A percentile compares a stretch with the other conserved stretches of the same genome.
These are phyloP conservation scores for Parauchenoglanis ngamensis DNA, from an alignment of 2,797 vertebrate species.

Conservation along the genomic window DNA sequence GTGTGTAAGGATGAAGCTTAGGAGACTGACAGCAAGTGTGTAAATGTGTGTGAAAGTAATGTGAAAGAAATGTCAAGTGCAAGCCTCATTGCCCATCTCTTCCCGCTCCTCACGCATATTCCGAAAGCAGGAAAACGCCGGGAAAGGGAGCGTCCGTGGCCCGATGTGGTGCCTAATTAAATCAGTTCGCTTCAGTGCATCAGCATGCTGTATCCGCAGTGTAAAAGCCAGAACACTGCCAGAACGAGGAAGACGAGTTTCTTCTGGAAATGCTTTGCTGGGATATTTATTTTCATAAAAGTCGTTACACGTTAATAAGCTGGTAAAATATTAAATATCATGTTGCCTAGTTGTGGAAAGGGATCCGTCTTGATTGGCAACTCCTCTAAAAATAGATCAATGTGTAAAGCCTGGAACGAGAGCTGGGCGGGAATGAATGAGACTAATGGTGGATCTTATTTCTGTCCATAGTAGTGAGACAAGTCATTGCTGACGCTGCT, in stretches of 20 bases:
- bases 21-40: conserved; percentile 25
- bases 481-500: not conserved
- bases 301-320: not conserved
- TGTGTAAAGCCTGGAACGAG: not conserved
- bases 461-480: not conserved
- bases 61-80: conserved; percentile 46
- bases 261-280: not conserved
- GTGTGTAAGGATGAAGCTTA: conserved; percentile 17
- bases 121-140: not conserved
- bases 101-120: not conserved
- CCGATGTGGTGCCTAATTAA: conserved; percentile 73
- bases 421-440: not conserved
- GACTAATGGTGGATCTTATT: not conserved
- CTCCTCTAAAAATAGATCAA: not conserved
- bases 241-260: conserved; percentile 33
- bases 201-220: not conserved
- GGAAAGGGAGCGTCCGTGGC: conserved; percentile 50
- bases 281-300: not conserved
- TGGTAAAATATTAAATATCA: not conserved
- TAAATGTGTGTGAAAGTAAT: conserved; percentile 26
- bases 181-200: conserved; percentile 73
- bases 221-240: conserved; percentile 41
- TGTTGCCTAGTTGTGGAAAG: not conserved
- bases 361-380: not conserved
- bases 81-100: conserved; percentile 33